Evolutionary conservation across 2,888 invertebrate species (phyloP), one percentile per base, ranked within the genome.

Genomic region (Hirtodrosophila confusa): DNA sequence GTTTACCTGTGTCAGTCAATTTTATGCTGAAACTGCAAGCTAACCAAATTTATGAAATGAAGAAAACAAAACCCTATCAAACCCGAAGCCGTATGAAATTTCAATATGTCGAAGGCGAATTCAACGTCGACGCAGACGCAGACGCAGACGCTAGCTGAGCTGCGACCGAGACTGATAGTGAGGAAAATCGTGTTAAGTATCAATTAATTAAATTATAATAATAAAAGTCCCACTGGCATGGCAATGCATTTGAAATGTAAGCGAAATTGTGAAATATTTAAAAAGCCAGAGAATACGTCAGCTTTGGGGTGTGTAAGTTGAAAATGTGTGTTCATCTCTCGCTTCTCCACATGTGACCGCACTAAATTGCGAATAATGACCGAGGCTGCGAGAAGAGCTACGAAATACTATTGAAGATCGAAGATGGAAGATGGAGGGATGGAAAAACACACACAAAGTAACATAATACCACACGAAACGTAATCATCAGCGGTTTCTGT

Each of bases 11-110:
- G 86, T 83, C 86, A 86, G 78, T 66, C 57, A 62, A 7, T 68
- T 78, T 77, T 69, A 75, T 80, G 84, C 86, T 80, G 86, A 86
- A 86, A 75, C 63, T 78, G 86, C 86, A 84, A 64, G 60, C 50
- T 62, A 54, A 68, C 43, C 39, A 68, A 68, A 50, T 56, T 67
- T 58, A 29, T 55, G 62, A 74, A 61, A 58, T 65, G 37, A 61
- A 61, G 50, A 51, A 53, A 40, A 67, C 44, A 49, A 67, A 56
- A 45, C 69, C 43, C 56, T 55, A 66, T 5, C 27, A 27, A 60
- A 54, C 43, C 44, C 54, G 67, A 65, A 63, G 60, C 56, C 50
- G 64, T 33, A 60, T 54, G 55, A 64, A 62, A 69, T 74, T 74
- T 74, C 73, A 69, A 74, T 65, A 74, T 70, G 61, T 58, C 67